These are phyloP conservation scores for Forbesichthys agassizii DNA, from an alignment of 2,113 vertebrate genomes.

Conservation along the genomic window DNA sequence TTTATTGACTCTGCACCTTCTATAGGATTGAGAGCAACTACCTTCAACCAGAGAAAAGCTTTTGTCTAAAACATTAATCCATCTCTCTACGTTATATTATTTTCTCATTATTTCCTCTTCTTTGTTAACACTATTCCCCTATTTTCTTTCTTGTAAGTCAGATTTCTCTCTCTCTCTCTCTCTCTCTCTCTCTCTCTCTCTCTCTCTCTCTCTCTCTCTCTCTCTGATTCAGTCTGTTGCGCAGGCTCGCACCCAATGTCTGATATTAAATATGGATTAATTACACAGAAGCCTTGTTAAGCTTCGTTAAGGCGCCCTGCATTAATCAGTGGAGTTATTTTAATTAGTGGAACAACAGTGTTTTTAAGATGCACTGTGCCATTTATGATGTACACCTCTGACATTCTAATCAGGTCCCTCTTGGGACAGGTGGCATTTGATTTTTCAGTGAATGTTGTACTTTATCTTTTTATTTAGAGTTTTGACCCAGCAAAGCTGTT, in stretches of 20 bases:
- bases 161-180: background rate
- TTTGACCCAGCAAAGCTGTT: background rate
- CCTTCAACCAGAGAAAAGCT: too few species aligned
- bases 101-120: too few species aligned
- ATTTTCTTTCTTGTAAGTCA: too few species aligned
- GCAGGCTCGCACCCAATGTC: constrained; percentile 43
- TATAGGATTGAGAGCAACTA: too few species aligned
- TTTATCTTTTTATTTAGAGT: background rate
- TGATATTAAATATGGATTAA: constrained; percentile 68
- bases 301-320: constrained; percentile 50
- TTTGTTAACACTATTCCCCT: background rate
- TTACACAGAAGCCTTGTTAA: constrained; percentile 56
- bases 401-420: constrained; percentile 40
- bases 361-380: constrained; percentile 14
- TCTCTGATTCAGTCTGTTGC: constrained; percentile 38
- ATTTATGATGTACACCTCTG: constrained; percentile 40
- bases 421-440: too few species aligned
- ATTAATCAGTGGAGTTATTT: constrained; percentile 54
- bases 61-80: too few species aligned
- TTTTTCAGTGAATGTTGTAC: background rate
- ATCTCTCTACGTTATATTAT: too few species aligned
- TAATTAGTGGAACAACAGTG: constrained; percentile 59
- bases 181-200: background rate
- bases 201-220: background rate
- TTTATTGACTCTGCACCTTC: too few species aligned